Base-by-base conservation (phyloP, 2,888 invertebrate genomes). In the Hesperia comma region DNA sequence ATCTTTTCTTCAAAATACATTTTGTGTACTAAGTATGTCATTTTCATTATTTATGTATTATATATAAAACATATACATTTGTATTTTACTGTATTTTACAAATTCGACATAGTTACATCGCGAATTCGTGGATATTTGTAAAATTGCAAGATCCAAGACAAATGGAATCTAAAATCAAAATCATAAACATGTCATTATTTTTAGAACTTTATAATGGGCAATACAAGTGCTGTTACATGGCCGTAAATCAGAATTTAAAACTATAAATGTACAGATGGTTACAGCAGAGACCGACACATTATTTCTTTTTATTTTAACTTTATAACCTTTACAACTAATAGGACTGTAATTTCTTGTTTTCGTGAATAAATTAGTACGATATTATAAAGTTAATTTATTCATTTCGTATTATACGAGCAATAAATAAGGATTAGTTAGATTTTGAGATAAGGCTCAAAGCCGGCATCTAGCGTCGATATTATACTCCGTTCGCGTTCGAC, bases 131-230 rank as follows among this genome's bases (percentile, higher is more conserved):
- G 12, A 12, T 37, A 12, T 12, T 3, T 3, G 37, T 37, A 37
- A 37, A 37, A 37, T 37, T 37, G 37, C 37, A 0, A 12, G 12
- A 37, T 37, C 37, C 12, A 37, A 37, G 8, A 37, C 12, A 37
- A 37, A 37, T 33, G 7, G 8, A 26, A 5, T 26, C 5, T 37
- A 10, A 37, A 37, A 8, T 37, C 37, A 37, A 32, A 32, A 32
- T 32, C 32, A 5, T 32, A 6, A 8, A 33, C 2, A 37, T 12
- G 8, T 1, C 37, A 37, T 37, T 37, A 12, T 37, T 37, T 37
- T 37, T 37, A 46, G 17, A 17, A 46, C 17, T 46, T 46, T 46
- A 46, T 46, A 46, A 46, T 46, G 15, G 15, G 43, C 43, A 46
- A 46, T 46, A 46, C 8, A 46, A 7, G 12, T 37, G 43, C 1